Evolutionary conservation across 2,113 vertebrate species (phyloP), one percentile per base, ranked within the genome.

Genomic region (Telmatochromis brichardi): DNA sequence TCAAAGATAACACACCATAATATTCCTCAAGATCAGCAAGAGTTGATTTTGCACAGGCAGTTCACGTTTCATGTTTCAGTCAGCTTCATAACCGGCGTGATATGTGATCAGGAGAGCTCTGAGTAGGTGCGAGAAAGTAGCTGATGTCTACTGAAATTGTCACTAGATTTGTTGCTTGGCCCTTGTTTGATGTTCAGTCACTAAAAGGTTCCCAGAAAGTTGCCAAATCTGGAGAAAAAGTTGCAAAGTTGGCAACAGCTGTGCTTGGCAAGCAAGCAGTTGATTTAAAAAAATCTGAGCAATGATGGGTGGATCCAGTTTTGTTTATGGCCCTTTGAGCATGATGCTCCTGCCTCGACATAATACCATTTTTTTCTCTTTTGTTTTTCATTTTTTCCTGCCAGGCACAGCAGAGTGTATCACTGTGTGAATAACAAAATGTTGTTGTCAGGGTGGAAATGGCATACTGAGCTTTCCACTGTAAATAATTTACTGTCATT

Each of bases 141-240:
- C 91, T 92, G 91, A 93, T 73, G 80, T 37, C 85, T 76, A 83
- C 60, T 65, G 83, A 86, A 91, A 92, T 53, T 54, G 57, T 80
- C 45, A 35, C 53, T 79, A 23, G 84, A 82, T 92, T 83, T 86
- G 55, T 85, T 63, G 35, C 71, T 86, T 86, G 89, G 89, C 85
- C 33, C 37, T 37, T 15, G 45, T 63, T 65, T 26, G 50, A 58
- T 81, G 51, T 85, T 86, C 26, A 85, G 89, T 82, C 86, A 86
- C 86, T 65, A 28, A 78, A 81, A 15, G 40, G 42, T 58, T 58
- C 23, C 84, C 86, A 47, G 78, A 45, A 85, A 84, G 73, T 78
- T 65, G 12, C 55, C 31, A 65, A 53, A 83, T 91, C 76, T 85
- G 88, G 54, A 45, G 81, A 51, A 83, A 85, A 86, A 82, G 86